These are phyloP conservation scores for Reticulitermes speratus DNA, from an alignment of 1,140 invertebrate species.

Conservation along the genomic window DNA sequence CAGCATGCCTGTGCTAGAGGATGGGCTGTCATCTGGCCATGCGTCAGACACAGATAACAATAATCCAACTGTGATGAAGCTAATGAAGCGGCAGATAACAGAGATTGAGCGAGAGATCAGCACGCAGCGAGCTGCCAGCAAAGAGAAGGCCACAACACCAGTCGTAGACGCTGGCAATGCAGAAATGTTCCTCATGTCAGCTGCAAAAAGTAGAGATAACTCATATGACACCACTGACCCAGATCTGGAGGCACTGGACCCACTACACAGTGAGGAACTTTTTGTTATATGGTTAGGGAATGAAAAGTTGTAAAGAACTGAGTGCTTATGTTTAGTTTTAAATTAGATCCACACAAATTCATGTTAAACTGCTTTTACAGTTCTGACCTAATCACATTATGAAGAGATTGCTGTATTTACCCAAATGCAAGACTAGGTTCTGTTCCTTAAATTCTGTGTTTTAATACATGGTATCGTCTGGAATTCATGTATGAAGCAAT, in stretches of 20 bases:
- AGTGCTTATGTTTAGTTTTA: background rate
- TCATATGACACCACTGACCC: constrained; percentile 49
- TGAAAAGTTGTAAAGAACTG: background rate
- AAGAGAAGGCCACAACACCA: constrained; percentile 30
- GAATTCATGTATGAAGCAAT: too few species aligned
- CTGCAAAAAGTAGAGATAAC: constrained; percentile 44
- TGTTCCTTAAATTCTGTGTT: too few species aligned
- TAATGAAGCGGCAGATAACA: constrained; percentile 72
- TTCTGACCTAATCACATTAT: too few species aligned
- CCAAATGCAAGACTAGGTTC: too few species aligned
- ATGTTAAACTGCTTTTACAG: too few species aligned
- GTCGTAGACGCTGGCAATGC: background rate
- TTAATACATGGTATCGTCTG: too few species aligned
- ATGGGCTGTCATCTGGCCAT: constrained; percentile 88
- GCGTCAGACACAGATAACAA: constrained; percentile 90
- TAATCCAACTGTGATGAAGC: constrained; percentile 58
- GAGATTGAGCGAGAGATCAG: constrained; percentile 70
- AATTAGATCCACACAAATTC: too few species aligned
- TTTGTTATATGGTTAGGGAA: too few species aligned
- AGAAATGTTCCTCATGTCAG: background rate
- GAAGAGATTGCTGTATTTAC: too few species aligned
- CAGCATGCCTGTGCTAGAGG: constrained; percentile 92
- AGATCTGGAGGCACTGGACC: constrained; percentile 64
- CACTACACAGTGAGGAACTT: constrained; percentile 48
- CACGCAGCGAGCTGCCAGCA: constrained; percentile 55